Evolutionary conservation across 2,113 vertebrate genomes (phyloP).

Genomic region (Platanista minor): DNA sequence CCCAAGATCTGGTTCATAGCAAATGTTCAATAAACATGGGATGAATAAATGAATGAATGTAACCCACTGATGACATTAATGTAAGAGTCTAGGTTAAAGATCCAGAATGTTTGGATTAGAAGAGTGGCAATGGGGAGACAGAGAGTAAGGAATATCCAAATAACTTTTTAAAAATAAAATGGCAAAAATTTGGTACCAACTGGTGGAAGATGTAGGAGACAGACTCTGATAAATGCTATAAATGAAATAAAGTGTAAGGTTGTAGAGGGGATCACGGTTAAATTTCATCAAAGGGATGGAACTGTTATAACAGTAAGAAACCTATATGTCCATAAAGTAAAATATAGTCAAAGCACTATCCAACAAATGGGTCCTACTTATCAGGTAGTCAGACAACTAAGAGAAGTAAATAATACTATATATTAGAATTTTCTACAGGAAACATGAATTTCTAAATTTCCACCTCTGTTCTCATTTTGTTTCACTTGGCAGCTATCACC

Average conservation of each 20-base stretch:
- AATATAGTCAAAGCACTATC: neutral
- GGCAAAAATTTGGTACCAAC: neutral
- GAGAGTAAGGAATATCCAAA: neutral
- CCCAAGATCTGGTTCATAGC: neutral
- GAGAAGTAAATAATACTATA: slow-evolving; percentile 53
- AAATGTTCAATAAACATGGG: neutral
- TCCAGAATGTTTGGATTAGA: neutral
- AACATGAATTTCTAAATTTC: slow-evolving; percentile 69
- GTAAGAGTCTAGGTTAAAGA: neutral
- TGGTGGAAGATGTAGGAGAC: neutral
- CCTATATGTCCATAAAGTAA: slow-evolving; percentile 29
- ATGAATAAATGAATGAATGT: neutral
- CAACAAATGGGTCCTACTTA: slow-evolving; percentile 49
- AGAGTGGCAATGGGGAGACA: neutral
- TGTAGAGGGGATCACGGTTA: neutral
- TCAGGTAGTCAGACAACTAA: slow-evolving; percentile 57
- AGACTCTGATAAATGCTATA: neutral
- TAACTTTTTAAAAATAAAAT: neutral
- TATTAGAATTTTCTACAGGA: slow-evolving; percentile 38
- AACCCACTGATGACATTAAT: neutral
- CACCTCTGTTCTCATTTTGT: slow-evolving; percentile 44
- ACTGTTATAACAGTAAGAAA: neutral
- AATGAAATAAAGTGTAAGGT: neutral
- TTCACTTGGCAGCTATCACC: slow-evolving; percentile 56
- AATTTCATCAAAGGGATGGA: neutral